Evolutionary conservation across 1,140 invertebrate genomes (phyloP).

Genomic region (Drosophila pectinifera): DNA sequence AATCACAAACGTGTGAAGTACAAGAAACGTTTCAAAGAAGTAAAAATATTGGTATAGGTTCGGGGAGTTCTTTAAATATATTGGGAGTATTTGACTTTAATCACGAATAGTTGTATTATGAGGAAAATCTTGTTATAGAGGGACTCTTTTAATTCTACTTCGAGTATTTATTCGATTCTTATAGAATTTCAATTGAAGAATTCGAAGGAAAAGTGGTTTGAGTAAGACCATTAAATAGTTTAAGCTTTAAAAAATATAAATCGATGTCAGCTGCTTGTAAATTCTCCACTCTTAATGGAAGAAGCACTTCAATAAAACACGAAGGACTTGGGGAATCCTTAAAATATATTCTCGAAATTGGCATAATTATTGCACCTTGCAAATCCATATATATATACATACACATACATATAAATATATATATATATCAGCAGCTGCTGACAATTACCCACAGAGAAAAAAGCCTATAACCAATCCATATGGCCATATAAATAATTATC

Average conservation of each 20-base stretch:
- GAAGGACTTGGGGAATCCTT: slow-evolving; percentile 15
- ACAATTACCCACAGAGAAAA: slow-evolving; percentile 39
- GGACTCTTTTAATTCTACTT: too few relatives aligned
- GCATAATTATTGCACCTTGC: slow-evolving; percentile 65
- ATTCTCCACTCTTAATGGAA: background rate
- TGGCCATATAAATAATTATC: slow-evolving; percentile 66
- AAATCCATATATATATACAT: slow-evolving; percentile 15
- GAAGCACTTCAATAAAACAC: slow-evolving; percentile 8
- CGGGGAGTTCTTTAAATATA: slow-evolving; percentile 3
- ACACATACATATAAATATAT: slow-evolving; percentile 3
- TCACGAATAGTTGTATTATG: background rate
- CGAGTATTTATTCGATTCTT: background rate
- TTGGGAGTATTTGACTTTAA: background rate
- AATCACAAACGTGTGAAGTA: slow-evolving; percentile 13
- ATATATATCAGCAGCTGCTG: slow-evolving; percentile 13
- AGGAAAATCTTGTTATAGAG: background rate
- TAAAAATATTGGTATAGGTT: slow-evolving; percentile 25
- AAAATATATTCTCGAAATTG: slow-evolving; percentile 37
- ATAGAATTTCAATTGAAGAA: too few relatives aligned
- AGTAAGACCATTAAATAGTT: background rate
- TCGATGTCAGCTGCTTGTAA: background rate
- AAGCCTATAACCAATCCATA: slow-evolving; percentile 46
- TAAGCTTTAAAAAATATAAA: background rate
- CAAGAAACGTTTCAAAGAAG: slow-evolving; percentile 8
- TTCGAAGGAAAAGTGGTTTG: background rate